phyloP scores from a whole-genome alignment of 2,113 vertebrate genomes.

The Xiphophorus maculatus region DNA sequence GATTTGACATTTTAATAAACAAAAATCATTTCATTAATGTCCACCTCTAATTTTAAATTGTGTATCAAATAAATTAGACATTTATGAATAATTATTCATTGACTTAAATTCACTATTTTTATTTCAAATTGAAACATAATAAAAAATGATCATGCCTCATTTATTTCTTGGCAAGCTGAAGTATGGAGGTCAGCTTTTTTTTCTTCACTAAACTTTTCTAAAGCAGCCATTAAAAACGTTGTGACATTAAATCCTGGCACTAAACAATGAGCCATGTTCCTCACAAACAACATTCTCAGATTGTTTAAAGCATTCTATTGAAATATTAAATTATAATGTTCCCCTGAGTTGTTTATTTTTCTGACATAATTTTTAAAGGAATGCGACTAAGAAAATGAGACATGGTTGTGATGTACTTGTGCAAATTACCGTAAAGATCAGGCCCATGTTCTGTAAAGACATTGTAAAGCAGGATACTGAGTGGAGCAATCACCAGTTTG shows the following conservation, averaged over 20 bases:
- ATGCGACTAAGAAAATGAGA: not conserved
- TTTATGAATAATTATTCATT: too few relatives aligned
- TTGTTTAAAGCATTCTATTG: not conserved
- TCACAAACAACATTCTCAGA: not conserved
- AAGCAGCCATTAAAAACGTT: too few relatives aligned
- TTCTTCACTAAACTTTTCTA: too few relatives aligned
- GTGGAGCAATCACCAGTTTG: conserved; percentile 91
- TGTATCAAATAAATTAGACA: too few relatives aligned
- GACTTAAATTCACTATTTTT: too few relatives aligned
- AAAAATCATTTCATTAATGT: too few relatives aligned
- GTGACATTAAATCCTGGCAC: not conserved
- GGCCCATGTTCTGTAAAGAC: conserved; percentile 96
- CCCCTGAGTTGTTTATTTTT: not conserved
- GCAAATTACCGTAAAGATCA: conserved; percentile 90
- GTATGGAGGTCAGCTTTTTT: too few relatives aligned
- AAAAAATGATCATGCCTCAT: too few relatives aligned
- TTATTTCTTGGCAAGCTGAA: too few relatives aligned
- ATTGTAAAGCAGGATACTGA: conserved; percentile 96
- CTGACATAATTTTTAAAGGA: not conserved
- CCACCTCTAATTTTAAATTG: too few relatives aligned
- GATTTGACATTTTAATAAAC: too few relatives aligned
- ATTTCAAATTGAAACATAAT: too few relatives aligned
- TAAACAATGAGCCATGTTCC: not conserved
- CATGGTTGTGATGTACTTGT: not conserved
- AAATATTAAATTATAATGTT: not conserved